Evolutionary conservation across 2,113 vertebrate genomes (phyloP).

Genomic region (Macquaria ambigua): DNA sequence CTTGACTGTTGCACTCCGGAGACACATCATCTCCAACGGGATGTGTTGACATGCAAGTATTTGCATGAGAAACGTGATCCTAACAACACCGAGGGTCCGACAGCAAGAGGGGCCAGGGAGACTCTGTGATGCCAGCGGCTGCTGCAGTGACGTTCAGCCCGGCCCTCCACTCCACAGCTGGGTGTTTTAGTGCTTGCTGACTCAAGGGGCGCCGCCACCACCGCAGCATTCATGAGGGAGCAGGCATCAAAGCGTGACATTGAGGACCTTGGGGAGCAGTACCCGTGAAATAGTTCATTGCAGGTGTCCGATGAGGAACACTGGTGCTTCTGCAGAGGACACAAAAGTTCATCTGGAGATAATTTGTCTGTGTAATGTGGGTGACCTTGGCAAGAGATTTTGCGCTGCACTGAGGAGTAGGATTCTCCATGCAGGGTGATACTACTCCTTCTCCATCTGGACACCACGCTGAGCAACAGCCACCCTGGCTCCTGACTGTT

Average conservation of each 20-base stretch:
- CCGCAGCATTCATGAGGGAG: conserved; percentile 19
- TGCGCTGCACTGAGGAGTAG: background rate
- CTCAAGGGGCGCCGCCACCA: conserved; percentile 35
- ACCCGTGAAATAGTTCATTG: conserved; percentile 53
- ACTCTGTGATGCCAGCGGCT: conserved; percentile 14
- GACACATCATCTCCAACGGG: background rate
- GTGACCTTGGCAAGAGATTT: conserved; percentile 26
- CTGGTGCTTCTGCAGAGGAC: conserved; percentile 48
- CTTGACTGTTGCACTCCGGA: background rate
- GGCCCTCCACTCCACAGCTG: conserved; percentile 59
- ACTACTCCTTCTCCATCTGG: background rate
- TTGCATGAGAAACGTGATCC: conserved; percentile 3
- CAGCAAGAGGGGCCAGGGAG: background rate
- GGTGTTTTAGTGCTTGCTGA: conserved; percentile 63
- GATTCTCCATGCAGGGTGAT: background rate
- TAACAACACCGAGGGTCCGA: background rate
- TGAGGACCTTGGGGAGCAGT: conserved; percentile 32
- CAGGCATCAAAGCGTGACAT: conserved; percentile 56
- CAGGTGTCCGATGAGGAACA: conserved; percentile 38
- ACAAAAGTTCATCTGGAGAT: conserved; percentile 35
- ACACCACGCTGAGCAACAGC: background rate
- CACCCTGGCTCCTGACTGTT: conserved; percentile 10
- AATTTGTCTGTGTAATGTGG: conserved; percentile 20
- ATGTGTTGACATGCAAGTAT: conserved; percentile 19
- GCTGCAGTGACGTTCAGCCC: conserved; percentile 61